Percentiles rank a stretch among this genome's conserved stretches.
Conservation (phyloP, 2,888 invertebrate genomes). For the Rhorus exstirpatorius region DNA sequence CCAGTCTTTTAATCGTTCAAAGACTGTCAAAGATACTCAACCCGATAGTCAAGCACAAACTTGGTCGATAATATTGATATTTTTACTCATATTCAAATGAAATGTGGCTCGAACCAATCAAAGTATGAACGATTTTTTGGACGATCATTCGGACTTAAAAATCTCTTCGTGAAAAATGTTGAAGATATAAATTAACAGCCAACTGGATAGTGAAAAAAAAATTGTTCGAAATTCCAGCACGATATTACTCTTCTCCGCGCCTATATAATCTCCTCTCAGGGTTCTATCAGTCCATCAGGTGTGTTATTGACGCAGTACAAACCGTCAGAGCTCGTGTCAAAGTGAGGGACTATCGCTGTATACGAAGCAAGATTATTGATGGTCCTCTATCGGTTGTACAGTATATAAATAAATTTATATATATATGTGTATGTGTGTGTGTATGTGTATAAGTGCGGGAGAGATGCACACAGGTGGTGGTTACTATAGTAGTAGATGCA, state of each 20-base stretch:
- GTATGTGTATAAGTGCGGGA: neutral
- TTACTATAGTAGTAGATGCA: neutral
- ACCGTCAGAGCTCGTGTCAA: slow-evolving; percentile 35
- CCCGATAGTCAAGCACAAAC: too few relatives aligned
- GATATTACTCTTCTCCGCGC: neutral
- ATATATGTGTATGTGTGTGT: slow-evolving; percentile 6
- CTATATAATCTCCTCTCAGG: neutral
- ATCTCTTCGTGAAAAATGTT: neutral
- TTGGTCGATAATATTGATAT: too few relatives aligned
- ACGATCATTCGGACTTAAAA: too few relatives aligned
- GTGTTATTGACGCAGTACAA: slow-evolving; percentile 47
- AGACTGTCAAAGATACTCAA: too few relatives aligned
- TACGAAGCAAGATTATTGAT: slow-evolving; percentile 53
- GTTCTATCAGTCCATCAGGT: slow-evolving; percentile 8
- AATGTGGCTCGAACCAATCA: too few relatives aligned
- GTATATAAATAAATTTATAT: slow-evolving; percentile 20
- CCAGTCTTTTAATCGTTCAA: too few relatives aligned
- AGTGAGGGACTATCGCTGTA: slow-evolving; percentile 31
- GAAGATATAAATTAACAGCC: neutral
- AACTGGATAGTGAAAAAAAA: neutral
- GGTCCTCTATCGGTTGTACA: slow-evolving; percentile 26
- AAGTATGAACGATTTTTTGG: too few relatives aligned
- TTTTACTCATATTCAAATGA: too few relatives aligned
- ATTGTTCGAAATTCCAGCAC: neutral
- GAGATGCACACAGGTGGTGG: slow-evolving; percentile 23